Percentiles rank a stretch among this genome's conserved stretches.
These are phyloP conservation scores for Anableps anableps DNA, from an alignment of 2,797 vertebrate species.

Conservation along the genomic window DNA sequence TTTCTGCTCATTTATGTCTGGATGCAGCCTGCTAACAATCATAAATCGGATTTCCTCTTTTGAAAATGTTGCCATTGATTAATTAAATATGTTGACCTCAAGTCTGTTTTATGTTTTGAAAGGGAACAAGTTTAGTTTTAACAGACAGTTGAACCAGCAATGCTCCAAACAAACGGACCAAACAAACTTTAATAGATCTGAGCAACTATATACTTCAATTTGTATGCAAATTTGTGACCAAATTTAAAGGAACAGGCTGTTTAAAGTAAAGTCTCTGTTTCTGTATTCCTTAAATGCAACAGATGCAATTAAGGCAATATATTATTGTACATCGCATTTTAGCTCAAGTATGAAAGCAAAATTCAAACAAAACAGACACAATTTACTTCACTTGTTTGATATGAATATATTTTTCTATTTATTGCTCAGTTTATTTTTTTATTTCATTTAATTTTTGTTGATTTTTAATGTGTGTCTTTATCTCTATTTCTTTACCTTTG, in stretches of 20 bases:
- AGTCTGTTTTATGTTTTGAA: neutral
- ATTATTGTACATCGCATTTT: neutral
- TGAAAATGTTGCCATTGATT: neutral
- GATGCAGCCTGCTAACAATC: neutral
- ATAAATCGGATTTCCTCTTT: neutral
- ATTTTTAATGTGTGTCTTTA: neutral
- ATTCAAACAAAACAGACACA: neutral
- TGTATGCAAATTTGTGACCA: neutral
- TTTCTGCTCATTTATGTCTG: neutral
- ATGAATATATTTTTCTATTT: too few relatives aligned
- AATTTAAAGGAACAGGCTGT: neutral
- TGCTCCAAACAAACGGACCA: neutral
- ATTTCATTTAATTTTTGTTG: neutral
- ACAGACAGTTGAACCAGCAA: neutral
- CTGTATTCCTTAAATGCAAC: neutral
- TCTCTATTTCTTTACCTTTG: too few relatives aligned
- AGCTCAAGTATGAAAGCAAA: neutral
- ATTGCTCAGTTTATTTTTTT: neutral
- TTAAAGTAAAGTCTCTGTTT: neutral
- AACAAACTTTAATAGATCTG: neutral
- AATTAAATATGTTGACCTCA: constrained; percentile 6
- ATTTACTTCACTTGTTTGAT: neutral
- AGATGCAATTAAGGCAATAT: neutral
- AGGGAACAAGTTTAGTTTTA: neutral
- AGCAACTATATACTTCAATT: neutral